Evolutionary conservation across 2,888 invertebrate genomes (phyloP), one percentile per base, ranked within the genome.

Genomic region (Deladenus siricidicola): DNA sequence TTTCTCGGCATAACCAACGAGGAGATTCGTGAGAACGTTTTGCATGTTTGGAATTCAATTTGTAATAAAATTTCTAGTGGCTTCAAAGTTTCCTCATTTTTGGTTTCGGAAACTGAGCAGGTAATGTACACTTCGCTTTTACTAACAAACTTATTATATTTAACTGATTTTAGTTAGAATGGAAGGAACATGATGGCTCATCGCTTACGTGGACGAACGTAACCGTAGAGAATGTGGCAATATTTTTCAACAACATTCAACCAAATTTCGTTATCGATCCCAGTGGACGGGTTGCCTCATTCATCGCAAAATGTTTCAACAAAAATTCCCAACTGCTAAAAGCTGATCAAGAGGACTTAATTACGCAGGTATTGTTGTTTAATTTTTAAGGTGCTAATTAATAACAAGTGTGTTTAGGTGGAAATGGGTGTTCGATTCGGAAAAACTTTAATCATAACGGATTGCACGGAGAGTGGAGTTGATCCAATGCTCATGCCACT

Each of bases 221-320:
- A 10, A 88, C 88, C 3, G 81, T 88, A 53, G 88, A 90, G 80
- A 90, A 90, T 80, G 89, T 88, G 4, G 84, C 88, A 17, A 85
- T 88, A 49, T 85, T 89, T 65, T 83, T 87, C 69, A 86, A 88
- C 83, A 62, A 80, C 44, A 78, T 79, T 29, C 83, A 86, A 70
- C 84, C 86, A 1, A 89, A 92, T 0, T 83, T 92, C 56, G 83
- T 96, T 45, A 84, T 96, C 48, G 96, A 98, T 81, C 90, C 96
- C 85, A 74, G 74, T 14, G 77, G 76, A 1, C 53, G 61, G 45
- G 54, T 39, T 93, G 93, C 93, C 81, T 93, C 0, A 85, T 69
- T 69, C 44, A 30, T 69, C 28, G 44, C 19, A 23, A 49, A 53
- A 19, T 59, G 48, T 17, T 58, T 55, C 34, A 53, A 56, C 3